phyloP scores from a whole-genome alignment of 1,140 invertebrate species.

The Cardiocondyla obscurior region DNA sequence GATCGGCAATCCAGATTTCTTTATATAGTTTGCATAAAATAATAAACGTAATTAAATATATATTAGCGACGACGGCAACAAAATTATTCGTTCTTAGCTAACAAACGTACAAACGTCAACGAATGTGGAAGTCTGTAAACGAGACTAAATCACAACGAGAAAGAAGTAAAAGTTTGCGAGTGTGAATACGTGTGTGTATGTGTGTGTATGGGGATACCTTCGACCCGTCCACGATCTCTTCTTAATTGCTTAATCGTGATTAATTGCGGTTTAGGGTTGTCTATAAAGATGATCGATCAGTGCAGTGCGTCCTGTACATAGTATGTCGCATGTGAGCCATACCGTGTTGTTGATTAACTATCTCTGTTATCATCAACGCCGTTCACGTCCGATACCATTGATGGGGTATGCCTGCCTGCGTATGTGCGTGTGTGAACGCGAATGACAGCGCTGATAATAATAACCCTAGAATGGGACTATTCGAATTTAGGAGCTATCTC shows the following conservation, averaged over 20 bases:
- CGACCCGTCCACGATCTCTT: conserved; percentile 2
- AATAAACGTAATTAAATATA: not conserved
- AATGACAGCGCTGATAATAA: not conserved
- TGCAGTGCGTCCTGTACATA: not conserved
- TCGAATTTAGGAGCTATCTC: not conserved
- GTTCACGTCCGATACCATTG: not conserved
- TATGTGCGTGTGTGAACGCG: not conserved
- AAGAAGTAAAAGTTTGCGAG: not conserved
- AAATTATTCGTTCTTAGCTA: conserved; percentile 9
- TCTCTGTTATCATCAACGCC: conserved; percentile 20
- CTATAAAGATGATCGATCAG: conserved; percentile 16
- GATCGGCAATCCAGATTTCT: not conserved
- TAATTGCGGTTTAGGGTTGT: not conserved
- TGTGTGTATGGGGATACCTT: not conserved
- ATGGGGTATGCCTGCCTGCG: too few species aligned
- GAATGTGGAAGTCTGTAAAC: conserved; percentile 7
- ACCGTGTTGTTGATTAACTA: conserved; percentile 1
- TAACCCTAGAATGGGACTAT: not conserved
- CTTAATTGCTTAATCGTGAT: conserved; percentile 1
- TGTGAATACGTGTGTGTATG: not conserved
- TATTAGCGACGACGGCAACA: too few species aligned
- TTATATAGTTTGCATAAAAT: not conserved
- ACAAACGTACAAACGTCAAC: conserved; percentile 38
- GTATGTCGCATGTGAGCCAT: not conserved
- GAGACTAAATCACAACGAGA: conserved; percentile 23